Evolutionary conservation across 2,797 vertebrate species (phyloP).

Genomic region (Pagetopsis macropterus): DNA sequence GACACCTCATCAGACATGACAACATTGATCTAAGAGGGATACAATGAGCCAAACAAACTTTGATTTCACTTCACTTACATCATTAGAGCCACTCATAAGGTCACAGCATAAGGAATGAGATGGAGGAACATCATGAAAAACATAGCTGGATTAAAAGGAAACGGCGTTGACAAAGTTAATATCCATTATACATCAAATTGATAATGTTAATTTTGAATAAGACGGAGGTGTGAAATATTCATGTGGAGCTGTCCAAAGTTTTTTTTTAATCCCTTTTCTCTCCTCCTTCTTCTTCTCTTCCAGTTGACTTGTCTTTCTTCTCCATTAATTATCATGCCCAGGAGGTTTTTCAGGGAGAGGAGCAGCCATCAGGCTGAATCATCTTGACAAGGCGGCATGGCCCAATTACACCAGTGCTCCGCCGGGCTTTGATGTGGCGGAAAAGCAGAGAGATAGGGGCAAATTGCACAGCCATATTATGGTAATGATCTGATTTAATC

Average conservation of each 20-base stretch:
- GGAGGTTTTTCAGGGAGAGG: constrained; percentile 90
- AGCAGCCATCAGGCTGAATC: constrained; percentile 94
- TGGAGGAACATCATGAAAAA: constrained; percentile 68
- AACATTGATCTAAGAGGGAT: constrained; percentile 62
- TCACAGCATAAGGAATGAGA: constrained; percentile 60
- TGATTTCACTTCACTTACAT: constrained; percentile 76
- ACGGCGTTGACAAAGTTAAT: constrained; percentile 82
- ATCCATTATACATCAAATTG: constrained; percentile 93
- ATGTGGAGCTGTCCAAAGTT: constrained; percentile 92
- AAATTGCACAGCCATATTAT: constrained; percentile 95
- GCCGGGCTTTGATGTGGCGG: constrained; percentile 96
- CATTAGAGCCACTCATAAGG: constrained; percentile 72
- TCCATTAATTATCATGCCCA: constrained; percentile 96
- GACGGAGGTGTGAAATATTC: constrained; percentile 96
- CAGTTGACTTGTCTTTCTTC: constrained; percentile 91
- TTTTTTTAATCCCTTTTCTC: constrained; percentile 69
- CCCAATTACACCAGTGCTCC: constrained; percentile 93
- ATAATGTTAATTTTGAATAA: constrained; percentile 94
- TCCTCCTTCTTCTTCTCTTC: constrained; percentile 75
- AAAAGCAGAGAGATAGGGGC: constrained; percentile 94
- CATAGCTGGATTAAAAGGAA: constrained; percentile 72
- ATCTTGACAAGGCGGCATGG: constrained; percentile 96
- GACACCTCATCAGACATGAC: constrained; percentile 69
- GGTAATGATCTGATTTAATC: constrained; percentile 99
- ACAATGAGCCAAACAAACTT: constrained; percentile 73